Conservation (phyloP, 2,888 invertebrate genomes). For the Lepetodrilus schrolli region DNA sequence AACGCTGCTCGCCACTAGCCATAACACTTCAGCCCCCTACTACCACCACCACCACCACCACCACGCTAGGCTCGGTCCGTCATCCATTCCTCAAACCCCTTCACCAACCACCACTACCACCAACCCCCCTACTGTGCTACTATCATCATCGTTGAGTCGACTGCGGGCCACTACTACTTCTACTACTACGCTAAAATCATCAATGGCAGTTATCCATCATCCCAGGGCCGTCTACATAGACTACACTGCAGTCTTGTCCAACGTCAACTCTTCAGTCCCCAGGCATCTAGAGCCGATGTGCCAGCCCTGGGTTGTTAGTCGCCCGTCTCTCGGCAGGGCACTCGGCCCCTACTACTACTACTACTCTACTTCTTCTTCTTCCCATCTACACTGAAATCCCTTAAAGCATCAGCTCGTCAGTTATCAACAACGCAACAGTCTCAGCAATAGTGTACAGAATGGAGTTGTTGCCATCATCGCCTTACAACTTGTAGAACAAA, state of each 20-base stretch:
- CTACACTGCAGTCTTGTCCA: background rate
- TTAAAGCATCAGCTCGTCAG: conserved; percentile 12
- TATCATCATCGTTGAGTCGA: background rate
- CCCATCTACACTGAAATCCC: conserved; percentile 24
- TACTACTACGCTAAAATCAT: background rate
- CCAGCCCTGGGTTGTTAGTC: background rate
- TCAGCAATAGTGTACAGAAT: conserved; percentile 22
- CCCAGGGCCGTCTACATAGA: background rate
- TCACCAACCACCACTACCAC: background rate
- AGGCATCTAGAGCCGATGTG: background rate
- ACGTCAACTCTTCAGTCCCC: conserved; percentile 19
- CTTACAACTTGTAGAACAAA: conserved; percentile 19
- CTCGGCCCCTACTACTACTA: no score
- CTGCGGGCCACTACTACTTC: background rate
- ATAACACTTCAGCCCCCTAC: background rate
- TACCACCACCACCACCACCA: background rate
- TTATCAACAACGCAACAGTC: conserved; percentile 17
- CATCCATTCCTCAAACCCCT: conserved; percentile 2
- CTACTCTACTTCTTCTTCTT: no score
- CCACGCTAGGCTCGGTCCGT: background rate
- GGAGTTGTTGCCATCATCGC: conserved; percentile 24
- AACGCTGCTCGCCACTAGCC: conserved; percentile 7
- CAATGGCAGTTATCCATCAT: background rate
- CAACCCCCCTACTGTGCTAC: background rate
- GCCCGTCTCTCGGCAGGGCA: background rate